These are phyloP conservation scores for Actenoides hombroni DNA, from an alignment of 2,113 vertebrate species.

Conservation along the genomic window DNA sequence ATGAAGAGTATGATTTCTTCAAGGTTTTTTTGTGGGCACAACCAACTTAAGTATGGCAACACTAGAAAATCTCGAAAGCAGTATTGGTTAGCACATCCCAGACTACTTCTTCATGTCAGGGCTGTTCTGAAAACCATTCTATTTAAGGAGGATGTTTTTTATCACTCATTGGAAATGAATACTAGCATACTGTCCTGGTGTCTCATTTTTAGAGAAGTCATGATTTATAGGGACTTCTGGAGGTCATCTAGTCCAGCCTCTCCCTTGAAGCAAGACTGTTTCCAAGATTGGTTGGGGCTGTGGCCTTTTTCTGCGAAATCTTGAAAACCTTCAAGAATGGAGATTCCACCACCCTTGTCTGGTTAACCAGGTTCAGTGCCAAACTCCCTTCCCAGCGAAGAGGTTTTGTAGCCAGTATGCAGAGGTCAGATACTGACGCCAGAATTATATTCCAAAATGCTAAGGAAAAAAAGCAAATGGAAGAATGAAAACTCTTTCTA, in stretches of 20 bases:
- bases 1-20: no score
- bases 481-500: background rate
- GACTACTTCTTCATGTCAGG: background rate
- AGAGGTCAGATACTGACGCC: background rate
- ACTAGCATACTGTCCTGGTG: background rate
- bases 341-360: background rate
- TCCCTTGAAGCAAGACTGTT: background rate
- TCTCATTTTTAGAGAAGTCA: background rate
- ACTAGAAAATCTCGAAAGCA: background rate
- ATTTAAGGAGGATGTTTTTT: background rate
- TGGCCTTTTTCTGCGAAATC: background rate
- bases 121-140: background rate
- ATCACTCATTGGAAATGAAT: background rate
- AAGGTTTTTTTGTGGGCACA: no score
- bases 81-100: background rate
- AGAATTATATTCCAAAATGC: background rate
- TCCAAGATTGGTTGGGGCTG: background rate
- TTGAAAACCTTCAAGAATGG: background rate
- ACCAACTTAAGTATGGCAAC: no score
- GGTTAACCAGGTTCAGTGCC: background rate
- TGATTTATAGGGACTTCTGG: background rate
- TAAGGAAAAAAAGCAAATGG: background rate
- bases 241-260: background rate
- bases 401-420: background rate
- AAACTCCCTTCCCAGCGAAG: rapidly evolving